Conservation (phyloP, 2,888 invertebrate species). For the Agonopterix subpropinquella region DNA sequence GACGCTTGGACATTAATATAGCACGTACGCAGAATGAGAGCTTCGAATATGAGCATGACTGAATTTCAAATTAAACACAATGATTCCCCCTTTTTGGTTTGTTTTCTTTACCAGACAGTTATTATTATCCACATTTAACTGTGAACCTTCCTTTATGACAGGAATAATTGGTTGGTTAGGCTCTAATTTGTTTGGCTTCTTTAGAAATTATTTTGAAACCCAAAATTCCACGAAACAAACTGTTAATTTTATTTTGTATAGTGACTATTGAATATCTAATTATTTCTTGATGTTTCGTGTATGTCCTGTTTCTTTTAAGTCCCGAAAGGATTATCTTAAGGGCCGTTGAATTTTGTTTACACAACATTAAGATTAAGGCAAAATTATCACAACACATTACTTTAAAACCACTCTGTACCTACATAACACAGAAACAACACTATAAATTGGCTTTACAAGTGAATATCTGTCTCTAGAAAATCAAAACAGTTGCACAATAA, state of each 20-base stretch:
- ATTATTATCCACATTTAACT: slow-evolving; percentile 7
- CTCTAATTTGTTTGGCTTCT: slow-evolving; percentile 55
- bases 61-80: slow-evolving; percentile 54
- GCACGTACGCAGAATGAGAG: slow-evolving; percentile 48
- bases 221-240: neutral
- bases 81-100: slow-evolving; percentile 44
- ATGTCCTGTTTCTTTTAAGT: too few species aligned
- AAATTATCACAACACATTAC: too few species aligned
- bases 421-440: too few species aligned
- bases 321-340: too few species aligned
- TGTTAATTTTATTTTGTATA: neutral
- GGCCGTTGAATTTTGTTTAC: too few species aligned
- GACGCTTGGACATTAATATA: slow-evolving; percentile 20
- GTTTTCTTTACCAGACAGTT: slow-evolving; percentile 39
- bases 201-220: slow-evolving; percentile 11
- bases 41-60: slow-evolving; percentile 63
- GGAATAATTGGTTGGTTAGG: slow-evolving; percentile 28
- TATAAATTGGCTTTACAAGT: too few species aligned
- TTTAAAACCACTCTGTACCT: too few species aligned
- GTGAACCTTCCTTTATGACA: slow-evolving; percentile 39
- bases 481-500: slow-evolving; percentile 50
- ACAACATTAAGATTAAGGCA: too few species aligned
- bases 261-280: too few species aligned
- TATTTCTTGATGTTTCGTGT: too few species aligned
- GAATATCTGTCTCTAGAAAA: slow-evolving; percentile 10